These are phyloP conservation scores for Nysson spinosus DNA, from an alignment of 2,888 invertebrate genomes.

Conservation along the genomic window DNA sequence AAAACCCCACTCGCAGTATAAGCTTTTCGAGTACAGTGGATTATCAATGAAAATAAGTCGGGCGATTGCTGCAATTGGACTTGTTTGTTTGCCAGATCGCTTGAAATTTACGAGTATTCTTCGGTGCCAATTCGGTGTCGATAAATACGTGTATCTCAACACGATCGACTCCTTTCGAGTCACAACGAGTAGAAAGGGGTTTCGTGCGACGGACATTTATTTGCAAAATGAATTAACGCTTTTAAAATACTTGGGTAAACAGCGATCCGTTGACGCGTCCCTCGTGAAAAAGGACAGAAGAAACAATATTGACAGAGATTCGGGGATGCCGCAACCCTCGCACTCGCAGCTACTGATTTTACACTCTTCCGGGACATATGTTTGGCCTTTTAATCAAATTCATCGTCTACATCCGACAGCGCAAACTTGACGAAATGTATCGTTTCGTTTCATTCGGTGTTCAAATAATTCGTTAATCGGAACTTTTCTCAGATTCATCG, in stretches of 20 bases:
- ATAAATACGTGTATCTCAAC: conserved; percentile 26
- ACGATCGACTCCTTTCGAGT: background rate
- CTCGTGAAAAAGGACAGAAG: conserved; percentile 32
- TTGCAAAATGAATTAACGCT: conserved; percentile 53
- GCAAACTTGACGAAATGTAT: too few species aligned
- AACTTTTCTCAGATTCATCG: too few species aligned
- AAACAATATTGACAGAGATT: conserved; percentile 58
- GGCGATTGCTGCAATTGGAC: too few species aligned
- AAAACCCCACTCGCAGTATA: too few species aligned
- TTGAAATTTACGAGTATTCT: too few species aligned
- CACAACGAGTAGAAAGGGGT: background rate
- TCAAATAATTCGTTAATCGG: too few species aligned
- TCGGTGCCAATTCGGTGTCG: conserved; percentile 9
- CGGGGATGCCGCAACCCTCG: conserved; percentile 32
- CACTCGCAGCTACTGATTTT: background rate
- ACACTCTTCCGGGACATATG: conserved; percentile 43
- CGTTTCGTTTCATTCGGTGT: too few species aligned
- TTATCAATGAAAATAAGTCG: too few species aligned
- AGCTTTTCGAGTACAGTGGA: too few species aligned
- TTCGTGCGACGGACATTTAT: conserved; percentile 24
- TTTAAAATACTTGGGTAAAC: conserved; percentile 57
- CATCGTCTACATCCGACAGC: conserved; percentile 11
- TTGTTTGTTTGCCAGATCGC: too few species aligned
- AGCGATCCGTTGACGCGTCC: conserved; percentile 15
- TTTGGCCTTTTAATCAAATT: conserved; percentile 35